Conservation (phyloP, 2,888 invertebrate genomes). For the Andrena hattorfiana region DNA sequence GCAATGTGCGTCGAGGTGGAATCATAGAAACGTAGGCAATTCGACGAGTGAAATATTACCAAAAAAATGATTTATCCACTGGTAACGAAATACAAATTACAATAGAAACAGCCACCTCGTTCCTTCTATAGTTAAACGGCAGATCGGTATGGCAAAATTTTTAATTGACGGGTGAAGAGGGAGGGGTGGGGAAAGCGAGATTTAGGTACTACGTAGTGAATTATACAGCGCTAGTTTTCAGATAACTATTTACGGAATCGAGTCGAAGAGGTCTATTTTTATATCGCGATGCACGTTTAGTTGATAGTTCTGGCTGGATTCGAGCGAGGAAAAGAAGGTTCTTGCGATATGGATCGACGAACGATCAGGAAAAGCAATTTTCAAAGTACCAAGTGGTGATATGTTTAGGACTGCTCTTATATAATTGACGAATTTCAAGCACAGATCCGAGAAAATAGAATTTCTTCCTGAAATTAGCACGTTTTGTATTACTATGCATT, state of each 20-base stretch:
- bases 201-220: slow-evolving; percentile 54
- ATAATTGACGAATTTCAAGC: background rate
- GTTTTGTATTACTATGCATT: background rate
- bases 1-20: background rate
- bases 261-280: slow-evolving; percentile 67
- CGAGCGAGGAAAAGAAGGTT: slow-evolving; percentile 1
- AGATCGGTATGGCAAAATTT: too few species aligned
- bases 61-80: background rate
- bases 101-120: slow-evolving; percentile 12
- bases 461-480: slow-evolving; percentile 1
- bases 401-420: background rate
- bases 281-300: slow-evolving; percentile 59
- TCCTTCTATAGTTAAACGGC: slow-evolving; percentile 22
- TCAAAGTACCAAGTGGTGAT: background rate
- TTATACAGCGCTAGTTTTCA: slow-evolving; percentile 57
- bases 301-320: slow-evolving; percentile 52
- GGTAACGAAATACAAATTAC: slow-evolving; percentile 2
- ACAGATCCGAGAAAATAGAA: background rate
- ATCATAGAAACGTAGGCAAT: background rate
- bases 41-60: too few species aligned
- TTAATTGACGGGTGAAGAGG: background rate
- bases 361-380: background rate
- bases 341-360: background rate
- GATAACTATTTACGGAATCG: slow-evolving; percentile 54
- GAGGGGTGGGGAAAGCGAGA: slow-evolving; percentile 19